These are phyloP conservation scores for Halcyon leucocephala DNA, from an alignment of 2,797 vertebrate species.

Conservation along the genomic window DNA sequence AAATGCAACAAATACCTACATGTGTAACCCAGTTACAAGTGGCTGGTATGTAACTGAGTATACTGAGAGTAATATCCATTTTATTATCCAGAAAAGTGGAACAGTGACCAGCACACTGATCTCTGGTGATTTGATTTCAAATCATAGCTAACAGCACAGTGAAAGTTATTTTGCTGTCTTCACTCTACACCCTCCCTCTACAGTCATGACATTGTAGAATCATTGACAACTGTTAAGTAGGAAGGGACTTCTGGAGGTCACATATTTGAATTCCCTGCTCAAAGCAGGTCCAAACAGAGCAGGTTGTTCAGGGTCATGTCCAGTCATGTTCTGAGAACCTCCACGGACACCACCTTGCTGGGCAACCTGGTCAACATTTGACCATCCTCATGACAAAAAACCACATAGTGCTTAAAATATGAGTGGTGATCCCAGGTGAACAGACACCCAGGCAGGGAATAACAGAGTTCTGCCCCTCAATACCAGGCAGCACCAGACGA, in stretches of 20 bases:
- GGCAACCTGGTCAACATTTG: not conserved
- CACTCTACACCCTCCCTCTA: not conserved
- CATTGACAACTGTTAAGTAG: not conserved
- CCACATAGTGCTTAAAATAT: not conserved
- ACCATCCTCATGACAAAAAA: not conserved
- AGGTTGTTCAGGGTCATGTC: not conserved
- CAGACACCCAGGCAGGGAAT: not conserved
- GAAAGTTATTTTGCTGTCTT: not conserved
- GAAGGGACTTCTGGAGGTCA: not conserved
- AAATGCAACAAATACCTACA: not conserved
- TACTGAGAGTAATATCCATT: not conserved
- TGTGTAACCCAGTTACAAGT: not conserved
- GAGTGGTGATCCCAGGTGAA: not conserved
- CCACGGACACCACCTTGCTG: not conserved
- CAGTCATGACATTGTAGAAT: not conserved
- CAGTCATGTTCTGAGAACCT: not conserved
- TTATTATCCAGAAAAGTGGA: not conserved
- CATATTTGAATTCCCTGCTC: not conserved
- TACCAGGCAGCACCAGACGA: not conserved
- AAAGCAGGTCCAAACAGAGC: not conserved
- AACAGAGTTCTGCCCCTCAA: not conserved
- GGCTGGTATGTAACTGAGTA: not conserved
- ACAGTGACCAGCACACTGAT: not conserved
- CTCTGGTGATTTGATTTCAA: not conserved
- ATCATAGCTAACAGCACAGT: not conserved